Conservation (phyloP, 2,888 invertebrate genomes). For the Drepana falcataria region DNA sequence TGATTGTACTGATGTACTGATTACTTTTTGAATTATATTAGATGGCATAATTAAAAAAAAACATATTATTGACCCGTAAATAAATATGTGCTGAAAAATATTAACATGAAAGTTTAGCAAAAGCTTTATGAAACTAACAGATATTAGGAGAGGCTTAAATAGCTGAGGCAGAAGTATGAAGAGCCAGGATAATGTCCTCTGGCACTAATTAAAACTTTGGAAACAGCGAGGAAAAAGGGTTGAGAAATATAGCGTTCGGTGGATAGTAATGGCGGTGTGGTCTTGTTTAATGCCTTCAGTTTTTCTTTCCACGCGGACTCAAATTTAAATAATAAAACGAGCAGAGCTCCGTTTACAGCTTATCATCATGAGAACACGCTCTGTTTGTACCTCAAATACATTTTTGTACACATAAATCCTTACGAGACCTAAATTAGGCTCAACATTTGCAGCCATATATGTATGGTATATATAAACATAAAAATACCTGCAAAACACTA, state of each 20-base stretch:
- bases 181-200: slow-evolving; percentile 71
- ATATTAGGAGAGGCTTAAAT: slow-evolving; percentile 46
- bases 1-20: no score
- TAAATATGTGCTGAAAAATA: no score
- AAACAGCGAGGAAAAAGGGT: slow-evolving; percentile 67
- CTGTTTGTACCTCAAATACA: background rate
- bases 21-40: no score
- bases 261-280: slow-evolving; percentile 65
- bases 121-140: slow-evolving; percentile 40
- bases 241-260: slow-evolving; percentile 68
- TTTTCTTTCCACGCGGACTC: slow-evolving; percentile 44
- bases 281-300: slow-evolving; percentile 59
- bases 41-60: no score
- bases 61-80: no score
- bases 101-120: slow-evolving; percentile 17
- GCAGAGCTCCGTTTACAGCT: slow-evolving; percentile 11
- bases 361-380: background rate
- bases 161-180: slow-evolving; percentile 51
- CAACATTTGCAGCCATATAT: no score
- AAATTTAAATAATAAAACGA: slow-evolving; percentile 47
- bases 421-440: no score
- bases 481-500: no score
- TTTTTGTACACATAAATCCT: no score
- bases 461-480: no score
- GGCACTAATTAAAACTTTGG: slow-evolving; percentile 77